Conservation (phyloP, 2,888 invertebrate genomes). For the Acleris literana region DNA sequence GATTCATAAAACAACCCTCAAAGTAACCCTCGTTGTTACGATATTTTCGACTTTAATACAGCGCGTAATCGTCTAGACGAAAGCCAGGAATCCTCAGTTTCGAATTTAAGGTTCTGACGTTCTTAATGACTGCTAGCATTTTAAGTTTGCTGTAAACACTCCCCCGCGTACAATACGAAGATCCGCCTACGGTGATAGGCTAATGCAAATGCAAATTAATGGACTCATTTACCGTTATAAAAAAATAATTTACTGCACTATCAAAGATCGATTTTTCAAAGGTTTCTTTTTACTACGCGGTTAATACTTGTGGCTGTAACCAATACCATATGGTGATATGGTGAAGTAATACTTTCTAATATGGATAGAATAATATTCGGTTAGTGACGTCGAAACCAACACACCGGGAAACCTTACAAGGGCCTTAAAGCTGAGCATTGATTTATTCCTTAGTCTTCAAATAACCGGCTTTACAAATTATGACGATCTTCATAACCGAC, state of each 20-base stretch:
- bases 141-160: conserved; percentile 24
- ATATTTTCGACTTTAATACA: conserved; percentile 27
- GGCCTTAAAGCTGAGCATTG: conserved; percentile 38
- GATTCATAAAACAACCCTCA: conserved; percentile 60
- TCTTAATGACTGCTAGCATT: conserved; percentile 14
- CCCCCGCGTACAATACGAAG: conserved; percentile 28
- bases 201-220: conserved; percentile 27
- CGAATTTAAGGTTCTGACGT: conserved; percentile 1
- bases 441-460: conserved; percentile 33
- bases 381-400: conserved; percentile 56
- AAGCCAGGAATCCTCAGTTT: conserved; percentile 7
- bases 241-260: conserved; percentile 5
- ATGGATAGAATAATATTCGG: conserved; percentile 54
- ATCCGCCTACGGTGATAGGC: conserved; percentile 29
- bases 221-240: conserved; percentile 17
- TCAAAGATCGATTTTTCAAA: conserved; percentile 39
- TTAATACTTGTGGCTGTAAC: conserved; percentile 38
- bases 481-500: neutral
- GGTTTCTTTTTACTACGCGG: conserved; percentile 49
- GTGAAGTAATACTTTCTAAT: conserved; percentile 48
- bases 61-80: conserved; percentile 22
- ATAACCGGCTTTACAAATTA: conserved; percentile 24
- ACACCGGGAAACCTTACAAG: conserved; percentile 56
- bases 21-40: conserved; percentile 53
- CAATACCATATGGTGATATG: conserved; percentile 49